Conservation (phyloP, 2,888 invertebrate species). For the Meloe dianella region DNA sequence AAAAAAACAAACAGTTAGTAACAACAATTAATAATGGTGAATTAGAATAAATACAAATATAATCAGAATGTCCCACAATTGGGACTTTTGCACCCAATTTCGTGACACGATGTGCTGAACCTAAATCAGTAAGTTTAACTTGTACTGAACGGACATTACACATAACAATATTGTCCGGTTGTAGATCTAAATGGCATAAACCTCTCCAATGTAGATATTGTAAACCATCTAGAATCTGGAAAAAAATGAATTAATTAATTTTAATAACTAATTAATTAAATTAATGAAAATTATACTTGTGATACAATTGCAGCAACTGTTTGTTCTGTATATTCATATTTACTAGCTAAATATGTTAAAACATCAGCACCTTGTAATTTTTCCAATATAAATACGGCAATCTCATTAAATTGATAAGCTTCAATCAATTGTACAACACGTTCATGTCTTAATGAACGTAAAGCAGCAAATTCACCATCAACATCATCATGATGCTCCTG, state of each 20-base stretch:
- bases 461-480: constrained; percentile 82
- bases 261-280: neutral
- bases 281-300: constrained; percentile 64
- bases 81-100: constrained; percentile 78
- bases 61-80: constrained; percentile 76
- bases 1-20: neutral
- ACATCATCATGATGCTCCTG: constrained; percentile 71
- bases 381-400: constrained; percentile 78
- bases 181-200: constrained; percentile 85
- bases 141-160: constrained; percentile 81
- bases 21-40: neutral
- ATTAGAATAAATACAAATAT: constrained; percentile 63
- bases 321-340: constrained; percentile 92
- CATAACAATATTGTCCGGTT: constrained; percentile 96
- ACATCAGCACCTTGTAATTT: constrained; percentile 92
- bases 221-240: constrained; percentile 78
- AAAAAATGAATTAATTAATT: constrained; percentile 13
- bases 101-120: constrained; percentile 81
- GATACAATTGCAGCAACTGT: constrained; percentile 85
- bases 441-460: constrained; percentile 85
- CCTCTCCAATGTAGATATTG: constrained; percentile 97
- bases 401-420: constrained; percentile 75
- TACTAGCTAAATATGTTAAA: constrained; percentile 83
- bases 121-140: constrained; percentile 92
- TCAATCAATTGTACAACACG: constrained; percentile 78